Conservation (phyloP, 2,888 invertebrate species). For the Parnassius mnemosyne region DNA sequence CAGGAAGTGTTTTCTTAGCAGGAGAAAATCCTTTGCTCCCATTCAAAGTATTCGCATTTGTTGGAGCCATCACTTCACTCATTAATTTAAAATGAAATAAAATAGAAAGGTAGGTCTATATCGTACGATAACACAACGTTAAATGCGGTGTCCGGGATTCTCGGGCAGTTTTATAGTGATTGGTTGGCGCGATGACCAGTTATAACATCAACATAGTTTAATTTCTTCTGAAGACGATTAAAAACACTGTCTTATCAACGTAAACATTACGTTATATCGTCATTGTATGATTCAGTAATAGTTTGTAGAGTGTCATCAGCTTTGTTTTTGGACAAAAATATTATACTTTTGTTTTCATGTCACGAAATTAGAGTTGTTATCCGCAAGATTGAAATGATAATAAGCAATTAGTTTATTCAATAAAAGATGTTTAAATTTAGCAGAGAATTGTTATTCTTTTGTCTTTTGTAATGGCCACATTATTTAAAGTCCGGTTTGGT, state of each 20-base stretch:
- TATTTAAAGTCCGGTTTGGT: background rate
- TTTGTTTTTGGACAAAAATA: conserved; percentile 22
- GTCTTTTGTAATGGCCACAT: no score
- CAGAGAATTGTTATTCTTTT: background rate
- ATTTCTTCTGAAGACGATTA: conserved; percentile 29
- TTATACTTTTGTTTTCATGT: conserved; percentile 9
- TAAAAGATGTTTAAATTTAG: background rate
- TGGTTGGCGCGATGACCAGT: conserved; percentile 38
- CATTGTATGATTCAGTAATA: conserved; percentile 18
- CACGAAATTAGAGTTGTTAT: no score
- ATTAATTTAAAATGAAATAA: conserved; percentile 33
- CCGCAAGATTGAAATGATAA: no score
- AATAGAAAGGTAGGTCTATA: conserved; percentile 44
- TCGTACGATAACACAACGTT: conserved; percentile 56
- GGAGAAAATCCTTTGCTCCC: conserved; percentile 51
- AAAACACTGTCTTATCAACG: conserved; percentile 28
- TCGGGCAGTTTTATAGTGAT: conserved; percentile 59
- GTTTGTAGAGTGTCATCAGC: conserved; percentile 20
- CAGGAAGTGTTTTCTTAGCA: conserved; percentile 62
- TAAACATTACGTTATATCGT: conserved; percentile 7
- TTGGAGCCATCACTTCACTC: conserved; percentile 70
- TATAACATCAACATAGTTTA: conserved; percentile 32
- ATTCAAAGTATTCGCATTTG: conserved; percentile 60
- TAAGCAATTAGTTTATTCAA: no score
- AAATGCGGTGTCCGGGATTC: conserved; percentile 53